Percentiles rank a stretch among this genome's conserved stretches.
These are phyloP conservation scores for Pycnomerus fuliginosus DNA, from an alignment of 2,888 invertebrate species.

Conservation along the genomic window DNA sequence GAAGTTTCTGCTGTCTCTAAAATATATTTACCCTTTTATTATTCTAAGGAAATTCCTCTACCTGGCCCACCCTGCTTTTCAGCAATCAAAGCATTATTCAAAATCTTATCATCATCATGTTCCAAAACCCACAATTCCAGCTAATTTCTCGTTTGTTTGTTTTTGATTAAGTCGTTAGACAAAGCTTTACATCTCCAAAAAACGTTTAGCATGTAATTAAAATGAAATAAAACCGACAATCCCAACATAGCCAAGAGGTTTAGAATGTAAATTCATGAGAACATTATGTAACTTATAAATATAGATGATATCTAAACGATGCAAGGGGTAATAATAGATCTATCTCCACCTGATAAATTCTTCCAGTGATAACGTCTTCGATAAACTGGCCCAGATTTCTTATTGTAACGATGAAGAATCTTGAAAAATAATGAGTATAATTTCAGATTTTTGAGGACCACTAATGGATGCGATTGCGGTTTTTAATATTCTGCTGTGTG, in stretches of 20 bases:
- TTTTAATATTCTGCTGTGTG: too few species aligned
- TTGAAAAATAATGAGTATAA: too few species aligned
- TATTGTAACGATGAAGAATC: too few species aligned
- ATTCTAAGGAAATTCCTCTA: too few species aligned
- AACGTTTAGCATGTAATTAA: conserved; percentile 35
- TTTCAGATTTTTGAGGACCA: too few species aligned
- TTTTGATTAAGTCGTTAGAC: conserved; percentile 34
- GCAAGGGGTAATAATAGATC: not conserved
- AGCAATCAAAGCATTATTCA: too few species aligned
- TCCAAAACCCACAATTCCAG: conserved; percentile 10
- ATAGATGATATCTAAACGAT: conserved; percentile 18
- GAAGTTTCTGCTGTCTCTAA: too few species aligned
- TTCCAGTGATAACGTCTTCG: too few species aligned
- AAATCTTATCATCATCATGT: not conserved
- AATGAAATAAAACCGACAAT: conserved; percentile 31
- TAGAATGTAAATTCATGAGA: conserved; percentile 19
- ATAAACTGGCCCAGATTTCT: too few species aligned
- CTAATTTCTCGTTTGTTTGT: conserved; percentile 28
- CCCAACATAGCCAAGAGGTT: conserved; percentile 16
- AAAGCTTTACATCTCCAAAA: conserved; percentile 26
- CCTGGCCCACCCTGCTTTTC: too few species aligned
- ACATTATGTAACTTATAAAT: conserved; percentile 21
- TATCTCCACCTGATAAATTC: conserved; percentile 6
- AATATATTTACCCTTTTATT: too few species aligned
- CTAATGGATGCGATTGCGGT: too few species aligned